phyloP scores from a whole-genome alignment of 2,888 invertebrate genomes.

The Arrhopalites spinosus region DNA sequence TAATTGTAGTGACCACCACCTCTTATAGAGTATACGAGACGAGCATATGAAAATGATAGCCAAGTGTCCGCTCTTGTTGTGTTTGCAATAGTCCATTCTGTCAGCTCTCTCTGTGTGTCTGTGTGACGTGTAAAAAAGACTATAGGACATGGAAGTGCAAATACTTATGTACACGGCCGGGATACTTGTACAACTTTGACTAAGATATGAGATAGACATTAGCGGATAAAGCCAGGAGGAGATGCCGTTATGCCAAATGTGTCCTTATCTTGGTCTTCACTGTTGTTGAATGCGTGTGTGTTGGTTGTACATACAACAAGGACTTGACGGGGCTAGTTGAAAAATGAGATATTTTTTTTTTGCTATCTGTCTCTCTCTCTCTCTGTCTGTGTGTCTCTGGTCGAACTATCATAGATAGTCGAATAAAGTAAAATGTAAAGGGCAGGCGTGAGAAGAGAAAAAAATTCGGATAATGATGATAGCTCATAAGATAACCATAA shows the following conservation, averaged over 20 bases:
- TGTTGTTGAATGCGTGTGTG: background rate
- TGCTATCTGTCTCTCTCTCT: constrained; percentile 14
- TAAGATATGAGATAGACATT: constrained; percentile 16
- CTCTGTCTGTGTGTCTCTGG: background rate
- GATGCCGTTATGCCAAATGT: constrained; percentile 33
- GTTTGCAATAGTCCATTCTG: background rate
- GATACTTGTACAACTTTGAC: background rate
- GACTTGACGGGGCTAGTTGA: constrained; percentile 29
- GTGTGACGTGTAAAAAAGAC: background rate
- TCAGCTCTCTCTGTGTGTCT: background rate
- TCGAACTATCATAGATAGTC: constrained; percentile 1
- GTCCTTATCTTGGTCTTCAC: constrained; percentile 3
- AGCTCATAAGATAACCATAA: constrained; percentile 21
- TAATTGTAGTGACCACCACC: background rate
- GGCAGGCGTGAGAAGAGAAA: constrained; percentile 32
- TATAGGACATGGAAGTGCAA: background rate
- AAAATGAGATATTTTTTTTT: constrained; percentile 33
- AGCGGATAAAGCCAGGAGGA: constrained; percentile 31
- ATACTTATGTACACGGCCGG: too few relatives aligned
- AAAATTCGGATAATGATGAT: constrained; percentile 36
- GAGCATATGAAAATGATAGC: background rate
- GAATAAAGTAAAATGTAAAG: constrained; percentile 24
- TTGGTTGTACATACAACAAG: constrained; percentile 10
- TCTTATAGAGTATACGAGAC: background rate
- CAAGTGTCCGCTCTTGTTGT: background rate